These are phyloP conservation scores for Tachystola acroxantha DNA, from an alignment of 2,888 invertebrate genomes.

Conservation along the genomic window DNA sequence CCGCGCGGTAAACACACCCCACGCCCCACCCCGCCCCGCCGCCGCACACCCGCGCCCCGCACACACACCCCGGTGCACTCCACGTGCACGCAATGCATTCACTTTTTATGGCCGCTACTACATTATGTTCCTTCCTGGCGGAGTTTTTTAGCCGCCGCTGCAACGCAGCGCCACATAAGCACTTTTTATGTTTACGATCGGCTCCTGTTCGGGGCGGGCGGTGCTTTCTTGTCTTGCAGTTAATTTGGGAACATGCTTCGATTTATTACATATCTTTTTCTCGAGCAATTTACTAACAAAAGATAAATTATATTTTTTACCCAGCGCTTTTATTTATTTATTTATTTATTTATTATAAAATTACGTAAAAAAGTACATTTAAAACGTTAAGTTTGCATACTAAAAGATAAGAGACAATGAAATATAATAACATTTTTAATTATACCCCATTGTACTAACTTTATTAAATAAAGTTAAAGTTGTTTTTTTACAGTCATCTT, in stretches of 20 bases:
- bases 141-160: constrained; percentile 61
- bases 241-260: constrained; percentile 52
- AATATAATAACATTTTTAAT: too few relatives aligned
- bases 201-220: constrained; percentile 55
- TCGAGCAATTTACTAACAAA: too few relatives aligned
- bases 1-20: constrained; percentile 70
- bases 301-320: too few relatives aligned
- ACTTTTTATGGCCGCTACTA: constrained; percentile 72
- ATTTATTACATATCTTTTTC: constrained; percentile 17
- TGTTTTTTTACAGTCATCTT: too few relatives aligned
- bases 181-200: constrained; percentile 70
- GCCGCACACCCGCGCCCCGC: constrained; percentile 22
- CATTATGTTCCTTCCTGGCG: constrained; percentile 71
- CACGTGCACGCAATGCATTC: constrained; percentile 74
- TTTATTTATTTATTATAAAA: too few relatives aligned
- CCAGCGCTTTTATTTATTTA: too few relatives aligned
- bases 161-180: constrained; percentile 71
- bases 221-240: constrained; percentile 51
- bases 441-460: too few relatives aligned
- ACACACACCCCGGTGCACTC: constrained; percentile 54
- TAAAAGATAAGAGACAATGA: too few relatives aligned
- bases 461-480: too few relatives aligned
- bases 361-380: too few relatives aligned
- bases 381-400: too few relatives aligned
- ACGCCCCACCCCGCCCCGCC: constrained; percentile 45